Percentiles rank a stretch among this genome's conserved stretches.
Conservation (phyloP, 2,888 invertebrate genomes). For the Aleiodes alternator region DNA sequence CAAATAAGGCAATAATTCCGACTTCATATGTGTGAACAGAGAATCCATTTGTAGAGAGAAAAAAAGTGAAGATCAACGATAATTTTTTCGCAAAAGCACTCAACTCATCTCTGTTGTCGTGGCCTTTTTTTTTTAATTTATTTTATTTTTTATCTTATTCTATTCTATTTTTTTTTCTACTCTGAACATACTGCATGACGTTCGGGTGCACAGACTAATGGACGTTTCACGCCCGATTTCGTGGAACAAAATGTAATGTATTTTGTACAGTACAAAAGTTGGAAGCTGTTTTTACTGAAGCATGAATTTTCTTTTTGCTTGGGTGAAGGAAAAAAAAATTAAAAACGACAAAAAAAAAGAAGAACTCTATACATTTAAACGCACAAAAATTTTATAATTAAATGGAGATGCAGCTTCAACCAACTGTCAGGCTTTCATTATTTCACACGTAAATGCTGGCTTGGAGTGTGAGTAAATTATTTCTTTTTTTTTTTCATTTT, state of each 20-base stretch:
- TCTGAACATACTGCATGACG: slow-evolving; percentile 38
- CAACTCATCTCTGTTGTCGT: slow-evolving; percentile 33
- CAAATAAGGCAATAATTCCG: not conserved
- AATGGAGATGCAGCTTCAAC: slow-evolving; percentile 27
- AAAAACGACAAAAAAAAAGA: not conserved
- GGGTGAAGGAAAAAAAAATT: not conserved
- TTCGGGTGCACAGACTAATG: slow-evolving; percentile 45
- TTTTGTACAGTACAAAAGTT: slow-evolving; percentile 22
- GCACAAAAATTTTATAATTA: slow-evolving; percentile 26
- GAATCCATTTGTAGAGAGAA: not conserved
- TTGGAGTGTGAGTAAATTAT: slow-evolving; percentile 3
- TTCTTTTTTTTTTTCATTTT: not conserved
- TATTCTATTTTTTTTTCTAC: slow-evolving; percentile 26
- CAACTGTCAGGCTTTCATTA: slow-evolving; percentile 22
- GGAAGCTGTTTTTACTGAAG: slow-evolving; percentile 24
- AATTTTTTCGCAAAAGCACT: slow-evolving; percentile 48
- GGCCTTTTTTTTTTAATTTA: slow-evolving; percentile 5
- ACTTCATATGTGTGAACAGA: slow-evolving; percentile 2
- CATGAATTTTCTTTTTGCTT: not conserved
- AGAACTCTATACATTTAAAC: slow-evolving; percentile 10
- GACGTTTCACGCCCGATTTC: slow-evolving; percentile 48
- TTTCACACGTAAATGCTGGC: slow-evolving; percentile 3
- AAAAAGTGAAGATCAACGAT: slow-evolving; percentile 25
- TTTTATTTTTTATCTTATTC: slow-evolving; percentile 6
- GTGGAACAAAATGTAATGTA: slow-evolving; percentile 37